A percentile compares a stretch with the other conserved stretches of the same genome.
These are phyloP conservation scores for Rhodinocichla rosea DNA, from an alignment of 2,113 vertebrate genomes.

Conservation along the genomic window DNA sequence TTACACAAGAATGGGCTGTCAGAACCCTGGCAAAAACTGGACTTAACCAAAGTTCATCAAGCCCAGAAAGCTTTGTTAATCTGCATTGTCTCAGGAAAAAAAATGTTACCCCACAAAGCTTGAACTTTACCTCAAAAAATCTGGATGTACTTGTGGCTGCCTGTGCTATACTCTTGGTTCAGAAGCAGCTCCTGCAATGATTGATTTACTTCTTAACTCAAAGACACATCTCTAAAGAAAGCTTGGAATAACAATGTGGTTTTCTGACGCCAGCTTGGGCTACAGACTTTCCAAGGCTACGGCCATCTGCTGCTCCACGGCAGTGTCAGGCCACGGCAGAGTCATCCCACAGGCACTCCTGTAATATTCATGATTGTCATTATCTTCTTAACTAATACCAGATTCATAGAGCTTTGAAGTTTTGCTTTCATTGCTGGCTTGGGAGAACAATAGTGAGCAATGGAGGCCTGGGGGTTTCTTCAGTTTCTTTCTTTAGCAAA, in stretches of 20 bases:
- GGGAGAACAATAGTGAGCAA: not conserved
- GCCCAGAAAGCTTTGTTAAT: not conserved
- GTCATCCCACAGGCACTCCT: not conserved
- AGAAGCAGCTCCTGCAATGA: not conserved
- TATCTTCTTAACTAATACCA: slow-evolving; percentile 15
- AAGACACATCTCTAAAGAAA: not conserved
- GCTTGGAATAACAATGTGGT: not conserved
- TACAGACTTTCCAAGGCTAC: not conserved
- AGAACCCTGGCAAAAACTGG: not conserved
- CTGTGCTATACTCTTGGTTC: not conserved
- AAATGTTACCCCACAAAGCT: not conserved
- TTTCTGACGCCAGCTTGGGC: not conserved
- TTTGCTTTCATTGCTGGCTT: not conserved
- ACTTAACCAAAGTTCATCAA: not conserved
- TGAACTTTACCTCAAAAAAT: not conserved
- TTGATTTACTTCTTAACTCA: not conserved
- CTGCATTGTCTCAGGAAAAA: not conserved
- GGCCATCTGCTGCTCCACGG: not conserved
- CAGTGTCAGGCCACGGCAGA: not conserved
- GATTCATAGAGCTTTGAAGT: slow-evolving; percentile 10
- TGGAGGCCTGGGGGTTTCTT: not conserved
- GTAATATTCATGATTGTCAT: not conserved
- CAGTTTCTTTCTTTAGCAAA: not conserved
- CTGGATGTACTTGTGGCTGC: not conserved
- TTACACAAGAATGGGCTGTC: not conserved